Percentiles rank a stretch among this genome's conserved stretches.
Conservation (phyloP, 2,113 vertebrate species). For the Labeo rohita region DNA sequence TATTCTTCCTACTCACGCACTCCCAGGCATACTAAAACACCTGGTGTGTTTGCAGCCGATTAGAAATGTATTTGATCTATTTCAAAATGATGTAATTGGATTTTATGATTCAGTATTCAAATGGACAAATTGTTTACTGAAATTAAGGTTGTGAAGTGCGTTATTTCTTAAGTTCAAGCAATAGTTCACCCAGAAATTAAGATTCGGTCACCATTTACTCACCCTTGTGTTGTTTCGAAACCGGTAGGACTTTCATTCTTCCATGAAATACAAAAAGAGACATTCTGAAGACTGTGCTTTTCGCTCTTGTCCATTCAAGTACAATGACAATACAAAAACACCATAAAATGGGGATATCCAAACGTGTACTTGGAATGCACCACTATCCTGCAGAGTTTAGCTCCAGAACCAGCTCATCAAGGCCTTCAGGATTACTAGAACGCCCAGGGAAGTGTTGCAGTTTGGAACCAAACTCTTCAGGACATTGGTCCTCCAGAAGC, state of each 20-base stretch:
- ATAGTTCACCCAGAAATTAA: neutral
- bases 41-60: neutral
- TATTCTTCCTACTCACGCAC: neutral
- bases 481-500: neutral
- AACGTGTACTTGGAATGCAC: neutral
- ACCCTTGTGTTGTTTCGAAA: neutral
- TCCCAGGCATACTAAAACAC: neutral
- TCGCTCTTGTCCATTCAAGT: neutral
- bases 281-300: neutral
- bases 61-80: conserved; percentile 1
- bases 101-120: neutral
- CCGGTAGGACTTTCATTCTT: neutral
- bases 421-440: neutral
- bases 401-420: neutral
- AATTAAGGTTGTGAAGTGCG: neutral
- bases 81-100: neutral
- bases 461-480: neutral
- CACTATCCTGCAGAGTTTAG: neutral
- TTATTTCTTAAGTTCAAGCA: neutral
- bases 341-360: neutral
- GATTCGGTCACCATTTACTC: neutral
- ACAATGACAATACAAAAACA: neutral
- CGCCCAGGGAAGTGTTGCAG: neutral
- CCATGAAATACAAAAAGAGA: no score
- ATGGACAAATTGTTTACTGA: neutral